Evolutionary conservation across 2,113 vertebrate species (phyloP).

Genomic region (Pangasianodon hypophthalmus): DNA sequence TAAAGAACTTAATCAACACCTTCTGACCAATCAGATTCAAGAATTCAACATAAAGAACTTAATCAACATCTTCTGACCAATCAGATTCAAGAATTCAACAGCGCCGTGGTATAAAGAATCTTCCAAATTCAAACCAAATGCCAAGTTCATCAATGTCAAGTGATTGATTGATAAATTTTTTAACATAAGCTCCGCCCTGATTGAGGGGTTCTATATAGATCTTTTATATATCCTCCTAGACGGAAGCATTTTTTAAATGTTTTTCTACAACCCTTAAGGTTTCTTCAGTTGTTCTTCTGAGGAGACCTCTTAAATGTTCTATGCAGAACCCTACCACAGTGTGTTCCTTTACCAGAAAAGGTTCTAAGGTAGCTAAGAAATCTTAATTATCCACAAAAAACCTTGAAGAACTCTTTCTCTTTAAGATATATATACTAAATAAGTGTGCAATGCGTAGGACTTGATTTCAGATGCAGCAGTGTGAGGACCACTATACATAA

Average conservation of each 20-base stretch:
- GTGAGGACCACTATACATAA: not conserved
- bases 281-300: not conserved
- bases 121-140: too few relatives aligned
- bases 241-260: not conserved
- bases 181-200: not conserved
- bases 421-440: not conserved
- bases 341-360: not conserved
- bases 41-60: not conserved
- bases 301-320: not conserved
- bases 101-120: not conserved
- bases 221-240: not conserved
- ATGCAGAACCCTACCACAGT: not conserved
- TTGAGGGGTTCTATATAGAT: not conserved
- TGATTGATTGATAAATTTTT: not conserved
- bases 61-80: not conserved
- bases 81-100: not conserved
- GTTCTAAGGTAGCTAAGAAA: not conserved
- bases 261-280: not conserved
- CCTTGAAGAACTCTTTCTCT: not conserved
- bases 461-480: not conserved
- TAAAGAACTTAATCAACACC: not conserved
- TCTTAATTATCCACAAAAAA: not conserved
- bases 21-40: not conserved
- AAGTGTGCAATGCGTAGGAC: not conserved
- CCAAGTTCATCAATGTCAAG: not conserved